A percentile compares a stretch with the other conserved stretches of the same genome.
Evolutionary conservation across 1,140 invertebrate species (phyloP).

Genomic region (Apis cerana): DNA sequence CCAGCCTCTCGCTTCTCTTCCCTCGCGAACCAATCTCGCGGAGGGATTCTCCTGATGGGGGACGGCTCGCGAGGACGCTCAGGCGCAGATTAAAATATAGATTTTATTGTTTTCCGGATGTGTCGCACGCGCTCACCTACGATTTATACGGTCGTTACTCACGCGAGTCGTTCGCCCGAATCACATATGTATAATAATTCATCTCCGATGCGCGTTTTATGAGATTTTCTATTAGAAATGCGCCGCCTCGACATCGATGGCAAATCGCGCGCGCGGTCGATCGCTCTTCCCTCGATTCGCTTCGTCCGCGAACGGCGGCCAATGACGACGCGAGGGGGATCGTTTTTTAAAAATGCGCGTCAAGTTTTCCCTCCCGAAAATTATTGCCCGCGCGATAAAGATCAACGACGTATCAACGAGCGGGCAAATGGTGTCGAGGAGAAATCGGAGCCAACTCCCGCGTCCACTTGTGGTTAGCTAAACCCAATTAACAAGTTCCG

Average conservation of each 20-base stretch:
- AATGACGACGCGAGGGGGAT: slow-evolving; percentile 1
- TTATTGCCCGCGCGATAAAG: not conserved
- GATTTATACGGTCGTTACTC: slow-evolving; percentile 76
- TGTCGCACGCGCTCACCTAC: slow-evolving; percentile 60
- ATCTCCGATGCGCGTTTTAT: slow-evolving; percentile 72
- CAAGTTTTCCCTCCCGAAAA: too few species aligned
- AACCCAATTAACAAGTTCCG: slow-evolving; percentile 58
- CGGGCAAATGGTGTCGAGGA: slow-evolving; percentile 31
- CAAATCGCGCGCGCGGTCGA: slow-evolving; percentile 54
- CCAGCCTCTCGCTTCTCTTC: slow-evolving; percentile 40
- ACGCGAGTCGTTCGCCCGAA: slow-evolving; percentile 57
- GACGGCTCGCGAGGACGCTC: slow-evolving; percentile 54
- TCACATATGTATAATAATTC: slow-evolving; percentile 75
- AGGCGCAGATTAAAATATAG: slow-evolving; percentile 77
- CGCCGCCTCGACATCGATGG: slow-evolving; percentile 52
- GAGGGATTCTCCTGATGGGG: slow-evolving; percentile 59
- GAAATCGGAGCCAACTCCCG: slow-evolving; percentile 37
- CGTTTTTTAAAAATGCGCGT: not conserved
- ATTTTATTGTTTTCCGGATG: slow-evolving; percentile 78
- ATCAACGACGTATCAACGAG: slow-evolving; percentile 17
- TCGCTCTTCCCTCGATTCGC: slow-evolving; percentile 25
- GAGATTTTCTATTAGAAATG: slow-evolving; percentile 71
- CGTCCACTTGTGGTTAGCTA: slow-evolving; percentile 36
- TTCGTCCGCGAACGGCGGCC: slow-evolving; percentile 45
- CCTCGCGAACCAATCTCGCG: slow-evolving; percentile 55